Percentiles rank a stretch among this genome's conserved stretches.
phyloP scores from a whole-genome alignment of 2,113 vertebrate genomes.

The Variabilichromis moorii region DNA sequence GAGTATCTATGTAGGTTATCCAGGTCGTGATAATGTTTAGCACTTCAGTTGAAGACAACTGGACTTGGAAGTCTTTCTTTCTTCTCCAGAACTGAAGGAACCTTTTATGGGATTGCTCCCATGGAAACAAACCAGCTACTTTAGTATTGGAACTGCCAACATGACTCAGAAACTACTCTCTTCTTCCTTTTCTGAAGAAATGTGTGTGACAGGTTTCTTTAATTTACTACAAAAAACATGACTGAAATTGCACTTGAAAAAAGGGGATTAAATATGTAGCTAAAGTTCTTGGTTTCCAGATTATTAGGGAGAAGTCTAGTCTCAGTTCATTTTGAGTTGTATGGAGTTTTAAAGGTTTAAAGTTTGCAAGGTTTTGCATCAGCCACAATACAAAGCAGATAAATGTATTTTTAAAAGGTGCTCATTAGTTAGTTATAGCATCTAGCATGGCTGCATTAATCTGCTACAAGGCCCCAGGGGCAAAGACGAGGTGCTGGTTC shows the following conservation, averaged over 20 bases:
- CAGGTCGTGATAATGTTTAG: not conserved
- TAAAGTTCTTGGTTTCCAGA: not conserved
- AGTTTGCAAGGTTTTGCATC: not conserved
- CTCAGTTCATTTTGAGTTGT: not conserved
- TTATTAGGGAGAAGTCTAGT: not conserved
- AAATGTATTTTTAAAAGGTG: not conserved
- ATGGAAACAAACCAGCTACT: not conserved
- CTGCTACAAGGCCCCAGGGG: not conserved
- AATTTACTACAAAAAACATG: not conserved
- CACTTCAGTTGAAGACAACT: not conserved
- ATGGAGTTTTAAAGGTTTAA: not conserved
- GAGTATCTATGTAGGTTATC: not conserved
- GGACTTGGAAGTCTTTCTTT: not conserved
- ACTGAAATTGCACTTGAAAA: not conserved
- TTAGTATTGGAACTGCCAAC: not conserved
- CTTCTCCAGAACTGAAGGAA: not conserved
- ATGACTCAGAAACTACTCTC: not conserved
- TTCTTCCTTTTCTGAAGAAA: not conserved
- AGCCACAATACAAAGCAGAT: not conserved
- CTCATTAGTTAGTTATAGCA: not conserved
- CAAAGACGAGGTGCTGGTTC: not conserved
- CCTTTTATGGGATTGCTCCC: not conserved
- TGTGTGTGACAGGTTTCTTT: accelerated
- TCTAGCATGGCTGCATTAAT: not conserved
- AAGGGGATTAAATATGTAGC: not conserved